Base-by-base conservation (phyloP, 2,888 invertebrate species). In the Cerceris rybyensis region DNA sequence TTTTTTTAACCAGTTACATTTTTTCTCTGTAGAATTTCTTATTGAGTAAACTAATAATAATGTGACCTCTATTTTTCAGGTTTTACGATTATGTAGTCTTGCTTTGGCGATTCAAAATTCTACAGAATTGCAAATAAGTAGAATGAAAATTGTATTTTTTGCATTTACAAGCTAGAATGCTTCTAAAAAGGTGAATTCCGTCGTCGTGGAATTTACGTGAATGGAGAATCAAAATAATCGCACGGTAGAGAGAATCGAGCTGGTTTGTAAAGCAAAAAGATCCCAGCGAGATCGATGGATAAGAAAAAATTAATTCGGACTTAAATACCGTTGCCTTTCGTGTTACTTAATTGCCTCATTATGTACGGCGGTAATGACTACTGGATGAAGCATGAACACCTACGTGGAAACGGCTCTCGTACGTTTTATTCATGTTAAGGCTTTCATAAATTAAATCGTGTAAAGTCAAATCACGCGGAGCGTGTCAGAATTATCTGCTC, bases 311-410 rank as follows among this genome's bases (percentile, higher is more conserved):
- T 80, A 79, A 79, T 80, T 79, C 80, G 52, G 71, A 43, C 60
- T 75, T 80, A 80, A 79, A 60, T 58, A 80, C 74, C 75, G 75
- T 71, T 75, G 68, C 68, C 66, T 72, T 75, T 54, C 80, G 75
- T 61, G 80, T 75, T 80, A 80, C 80, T 80, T 80, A 75, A 80
- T 80, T 75, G 54, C 80, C 80, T 80, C 75, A 71, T 80, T 79
- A 80, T 80, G 64, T 79, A 71, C 75, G 61, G 57, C 60, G 17
- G 67, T 79, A 80, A 80, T 65, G 80, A 75, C 75, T 68, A 70
- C 68, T 68, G 70, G 80, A 80, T 69, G 75, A 75, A 69, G 75
- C 65, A 79, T 66, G 70, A 57, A 57, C 58, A 17, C 17, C 39
- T 49, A 49, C 52, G 42, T 16, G 42, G 57, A 55, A 58, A 54